Percentiles rank a stretch among this genome's conserved stretches.
These are phyloP conservation scores for Sciurus carolinensis DNA, from an alignment of 2,797 vertebrate species.

Conservation along the genomic window DNA sequence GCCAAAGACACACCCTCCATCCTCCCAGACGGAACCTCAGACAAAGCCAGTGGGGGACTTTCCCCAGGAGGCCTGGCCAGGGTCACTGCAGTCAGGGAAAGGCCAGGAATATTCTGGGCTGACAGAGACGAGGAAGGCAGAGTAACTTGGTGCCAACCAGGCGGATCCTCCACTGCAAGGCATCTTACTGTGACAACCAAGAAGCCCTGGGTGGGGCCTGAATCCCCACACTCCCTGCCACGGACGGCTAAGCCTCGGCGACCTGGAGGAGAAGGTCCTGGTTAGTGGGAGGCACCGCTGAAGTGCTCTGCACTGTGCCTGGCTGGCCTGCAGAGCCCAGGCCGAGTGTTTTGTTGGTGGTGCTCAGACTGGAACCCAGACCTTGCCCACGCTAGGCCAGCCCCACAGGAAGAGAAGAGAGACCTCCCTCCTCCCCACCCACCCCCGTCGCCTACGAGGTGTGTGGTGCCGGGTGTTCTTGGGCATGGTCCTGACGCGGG, in stretches of 20 bases:
- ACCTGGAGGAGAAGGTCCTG: too few relatives aligned
- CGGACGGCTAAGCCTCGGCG: too few relatives aligned
- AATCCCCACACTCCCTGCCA: too few relatives aligned
- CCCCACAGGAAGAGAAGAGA: background rate
- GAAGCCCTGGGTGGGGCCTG: background rate
- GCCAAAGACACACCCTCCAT: too few relatives aligned
- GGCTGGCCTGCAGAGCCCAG: too few relatives aligned
- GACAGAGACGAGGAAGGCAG: background rate
- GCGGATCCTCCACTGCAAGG: background rate
- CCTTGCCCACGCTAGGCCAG: background rate
- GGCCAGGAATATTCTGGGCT: background rate
- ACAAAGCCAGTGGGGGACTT: too few relatives aligned
- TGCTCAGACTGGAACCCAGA: background rate
- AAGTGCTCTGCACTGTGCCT: too few relatives aligned
- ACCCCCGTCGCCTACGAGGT: background rate
- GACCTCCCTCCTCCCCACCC: background rate
- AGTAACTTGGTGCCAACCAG: too few relatives aligned
- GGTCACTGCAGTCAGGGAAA: background rate
- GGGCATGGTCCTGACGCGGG: background rate
- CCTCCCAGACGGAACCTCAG: background rate
- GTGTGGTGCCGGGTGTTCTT: background rate
- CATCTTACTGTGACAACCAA: too few relatives aligned
- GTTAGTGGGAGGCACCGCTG: too few relatives aligned
- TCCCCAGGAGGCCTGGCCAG: background rate
- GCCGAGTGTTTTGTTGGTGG: too few relatives aligned